Conservation (phyloP, 2,888 invertebrate genomes). For the Chaitophorus viminalis region DNA sequence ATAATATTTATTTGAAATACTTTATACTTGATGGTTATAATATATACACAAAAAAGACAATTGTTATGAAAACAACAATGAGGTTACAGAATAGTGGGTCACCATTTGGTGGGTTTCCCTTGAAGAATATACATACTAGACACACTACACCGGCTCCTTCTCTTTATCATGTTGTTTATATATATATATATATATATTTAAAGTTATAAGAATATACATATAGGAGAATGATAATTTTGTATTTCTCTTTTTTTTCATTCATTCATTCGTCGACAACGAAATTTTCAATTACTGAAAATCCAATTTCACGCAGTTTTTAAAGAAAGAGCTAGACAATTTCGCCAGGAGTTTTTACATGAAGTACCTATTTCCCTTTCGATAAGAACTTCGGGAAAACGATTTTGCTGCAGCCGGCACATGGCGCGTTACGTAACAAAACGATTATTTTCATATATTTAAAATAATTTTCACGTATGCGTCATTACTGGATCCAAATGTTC, state of each 20-base stretch:
- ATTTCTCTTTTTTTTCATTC: conserved; percentile 25
- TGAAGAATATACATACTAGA: conserved; percentile 42
- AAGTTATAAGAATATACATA: not conserved
- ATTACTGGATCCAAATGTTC: not conserved
- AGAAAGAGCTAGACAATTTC: conserved; percentile 24
- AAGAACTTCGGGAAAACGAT: not conserved
- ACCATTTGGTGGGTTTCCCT: conserved; percentile 49
- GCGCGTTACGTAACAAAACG: not conserved
- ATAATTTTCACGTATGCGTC: conserved; percentile 6
- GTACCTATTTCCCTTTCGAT: not conserved
- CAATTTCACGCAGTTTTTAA: conserved; percentile 45
- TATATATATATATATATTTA: not conserved
- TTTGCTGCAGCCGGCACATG: not conserved
- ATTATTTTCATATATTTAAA: conserved; percentile 3
- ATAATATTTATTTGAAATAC: not conserved
- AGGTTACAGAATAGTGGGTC: conserved; percentile 60
- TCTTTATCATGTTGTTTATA: conserved; percentile 8
- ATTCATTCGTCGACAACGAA: not conserved
- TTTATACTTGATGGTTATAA: conserved; percentile 17
- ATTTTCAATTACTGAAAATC: conserved; percentile 6
- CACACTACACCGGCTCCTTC: conserved; percentile 18
- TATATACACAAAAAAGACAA: conserved; percentile 43
- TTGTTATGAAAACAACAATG: conserved; percentile 58
- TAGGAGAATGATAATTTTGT: conserved; percentile 6
- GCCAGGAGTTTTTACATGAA: not conserved